Conservation (phyloP, 2,797 vertebrate genomes). For the Thripadectes ignobilis region DNA sequence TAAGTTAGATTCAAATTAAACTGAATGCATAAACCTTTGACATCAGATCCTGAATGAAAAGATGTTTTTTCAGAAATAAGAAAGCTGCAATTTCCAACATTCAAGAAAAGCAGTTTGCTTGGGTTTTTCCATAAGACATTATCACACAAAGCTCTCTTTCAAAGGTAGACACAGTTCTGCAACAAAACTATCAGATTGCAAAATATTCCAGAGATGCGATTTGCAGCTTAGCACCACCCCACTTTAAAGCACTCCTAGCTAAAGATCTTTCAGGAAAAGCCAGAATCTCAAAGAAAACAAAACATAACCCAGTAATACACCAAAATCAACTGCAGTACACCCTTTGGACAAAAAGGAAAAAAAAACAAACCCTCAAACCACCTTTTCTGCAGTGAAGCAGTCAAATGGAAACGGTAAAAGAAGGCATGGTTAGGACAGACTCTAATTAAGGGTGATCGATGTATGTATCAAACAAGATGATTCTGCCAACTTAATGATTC, state of each 20-base stretch:
- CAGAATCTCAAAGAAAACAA: not conserved
- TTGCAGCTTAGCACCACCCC: not conserved
- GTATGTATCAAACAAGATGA: not conserved
- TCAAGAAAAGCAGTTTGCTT: not conserved
- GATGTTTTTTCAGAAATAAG: not conserved
- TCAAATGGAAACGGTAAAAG: not conserved
- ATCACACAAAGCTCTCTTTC: not conserved
- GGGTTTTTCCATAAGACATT: not conserved
- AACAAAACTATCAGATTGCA: not conserved
- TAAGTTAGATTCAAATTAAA: not conserved
- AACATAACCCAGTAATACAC: not conserved
- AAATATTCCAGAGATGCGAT: not conserved
- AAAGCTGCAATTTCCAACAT: not conserved
- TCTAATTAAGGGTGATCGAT: not conserved
- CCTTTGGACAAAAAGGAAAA: not conserved
- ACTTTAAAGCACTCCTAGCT: not conserved
- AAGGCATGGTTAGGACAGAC: not conserved
- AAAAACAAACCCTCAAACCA: not conserved
- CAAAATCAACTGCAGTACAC: not conserved
- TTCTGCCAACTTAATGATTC: not conserved
- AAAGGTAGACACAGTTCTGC: not conserved
- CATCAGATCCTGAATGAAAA: not conserved
- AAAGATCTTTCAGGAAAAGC: not conserved
- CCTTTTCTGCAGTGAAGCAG: not conserved
- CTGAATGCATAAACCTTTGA: not conserved